A percentile compares a stretch with the other conserved stretches of the same genome.
Conservation (phyloP, 53 echinoderm and acorn worm species). For the Henricia sp. region DNA sequence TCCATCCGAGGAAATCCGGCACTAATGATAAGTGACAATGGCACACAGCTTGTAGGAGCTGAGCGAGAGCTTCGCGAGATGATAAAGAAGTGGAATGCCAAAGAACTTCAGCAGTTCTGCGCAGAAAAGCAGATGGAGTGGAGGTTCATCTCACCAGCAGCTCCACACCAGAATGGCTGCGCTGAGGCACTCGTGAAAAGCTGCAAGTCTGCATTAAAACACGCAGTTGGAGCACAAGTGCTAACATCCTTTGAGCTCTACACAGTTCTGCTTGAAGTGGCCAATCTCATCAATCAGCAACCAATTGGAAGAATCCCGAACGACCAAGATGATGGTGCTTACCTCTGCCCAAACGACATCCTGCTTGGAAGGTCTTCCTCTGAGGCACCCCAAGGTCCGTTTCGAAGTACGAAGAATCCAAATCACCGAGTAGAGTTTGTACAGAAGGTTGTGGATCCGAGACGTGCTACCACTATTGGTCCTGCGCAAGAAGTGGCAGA, state of each 20-base stretch:
- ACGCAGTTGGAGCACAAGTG: no score
- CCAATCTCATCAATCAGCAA: constrained; percentile 56
- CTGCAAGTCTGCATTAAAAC: no score
- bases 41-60: no score
- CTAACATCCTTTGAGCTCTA: no score
- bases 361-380: constrained; percentile 62
- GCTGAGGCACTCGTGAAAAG: no score
- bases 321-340: constrained; percentile 62
- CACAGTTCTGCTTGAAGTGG: constrained; percentile 65
- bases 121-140: no score
- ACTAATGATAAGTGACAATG: constrained; percentile 19
- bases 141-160: no score
- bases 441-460: constrained; percentile 57
- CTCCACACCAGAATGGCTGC: no score
- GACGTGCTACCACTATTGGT: constrained; percentile 65
- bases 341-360: constrained; percentile 67
- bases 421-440: constrained; percentile 75
- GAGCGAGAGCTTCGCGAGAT: no score
- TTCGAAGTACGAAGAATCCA: constrained; percentile 55
- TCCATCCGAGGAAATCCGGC: constrained; percentile 67
- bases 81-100: constrained; percentile 65
- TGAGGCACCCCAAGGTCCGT: constrained; percentile 63
- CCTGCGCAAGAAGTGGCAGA: constrained; percentile 64
- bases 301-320: constrained; percentile 60
- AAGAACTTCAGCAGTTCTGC: no score